Conservation (phyloP, 2,888 invertebrate genomes). For the Frankliniella fusca region DNA sequence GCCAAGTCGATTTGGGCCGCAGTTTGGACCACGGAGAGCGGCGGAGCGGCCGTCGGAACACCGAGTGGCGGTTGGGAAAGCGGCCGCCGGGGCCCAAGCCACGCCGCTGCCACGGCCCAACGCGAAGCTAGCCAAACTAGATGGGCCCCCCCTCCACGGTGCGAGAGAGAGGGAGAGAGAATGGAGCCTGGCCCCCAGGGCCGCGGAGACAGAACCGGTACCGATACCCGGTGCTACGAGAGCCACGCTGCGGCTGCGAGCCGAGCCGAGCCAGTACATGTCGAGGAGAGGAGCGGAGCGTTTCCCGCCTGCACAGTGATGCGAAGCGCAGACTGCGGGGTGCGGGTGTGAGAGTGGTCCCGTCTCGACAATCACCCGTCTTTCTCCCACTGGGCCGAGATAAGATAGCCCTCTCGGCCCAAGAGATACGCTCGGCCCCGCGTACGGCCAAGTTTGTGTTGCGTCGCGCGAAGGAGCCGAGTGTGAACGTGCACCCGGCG, state of each 20-base stretch:
- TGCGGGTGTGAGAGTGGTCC: background rate
- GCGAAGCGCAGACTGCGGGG: too few species aligned
- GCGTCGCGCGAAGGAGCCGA: background rate
- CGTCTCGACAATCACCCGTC: too few species aligned
- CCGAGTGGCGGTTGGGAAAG: background rate
- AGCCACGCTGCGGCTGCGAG: background rate
- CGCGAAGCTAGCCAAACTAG: background rate
- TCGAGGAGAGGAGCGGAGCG: too few species aligned
- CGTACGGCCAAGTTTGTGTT: background rate
- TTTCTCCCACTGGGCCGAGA: too few species aligned
- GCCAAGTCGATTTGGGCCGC: too few species aligned
- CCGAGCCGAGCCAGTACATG: too few species aligned
- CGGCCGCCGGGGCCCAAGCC: background rate
- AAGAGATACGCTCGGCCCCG: too few species aligned
- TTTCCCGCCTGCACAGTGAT: too few species aligned
- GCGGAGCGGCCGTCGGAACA: background rate
- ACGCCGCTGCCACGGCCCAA: background rate
- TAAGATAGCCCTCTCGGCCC: too few species aligned
- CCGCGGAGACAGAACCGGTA: background rate
- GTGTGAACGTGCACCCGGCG: background rate
- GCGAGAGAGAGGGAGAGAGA: background rate
- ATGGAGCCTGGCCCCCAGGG: background rate
- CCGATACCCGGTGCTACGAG: background rate
- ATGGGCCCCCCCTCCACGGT: background rate
- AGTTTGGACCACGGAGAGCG: too few species aligned